phyloP scores from a whole-genome alignment of 2,113 vertebrate species.

The Carlito syrichta region DNA sequence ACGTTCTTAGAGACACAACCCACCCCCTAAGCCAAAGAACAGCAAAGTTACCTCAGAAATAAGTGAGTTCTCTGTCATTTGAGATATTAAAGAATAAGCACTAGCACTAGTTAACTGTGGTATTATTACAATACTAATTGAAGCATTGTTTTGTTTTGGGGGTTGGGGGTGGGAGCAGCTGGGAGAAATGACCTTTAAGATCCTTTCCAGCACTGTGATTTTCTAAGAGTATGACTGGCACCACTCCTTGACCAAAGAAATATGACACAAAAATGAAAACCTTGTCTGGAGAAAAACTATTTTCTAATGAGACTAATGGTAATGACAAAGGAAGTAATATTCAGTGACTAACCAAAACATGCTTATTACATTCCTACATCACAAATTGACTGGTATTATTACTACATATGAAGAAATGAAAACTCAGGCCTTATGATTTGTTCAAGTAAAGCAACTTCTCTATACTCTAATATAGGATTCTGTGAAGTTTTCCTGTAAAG shows the following conservation, averaged over 20 bases:
- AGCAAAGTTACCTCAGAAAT: not conserved
- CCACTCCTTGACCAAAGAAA: not conserved
- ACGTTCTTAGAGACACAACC: not conserved
- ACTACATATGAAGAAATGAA: not conserved
- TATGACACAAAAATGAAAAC: not conserved
- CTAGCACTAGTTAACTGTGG: not conserved
- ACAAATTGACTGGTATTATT: not conserved
- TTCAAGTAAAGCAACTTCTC: not conserved
- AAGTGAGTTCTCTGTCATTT: not conserved
- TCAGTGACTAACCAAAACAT: not conserved
- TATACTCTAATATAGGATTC: not conserved
- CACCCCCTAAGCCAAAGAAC: not conserved
- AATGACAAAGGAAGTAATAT: not conserved
- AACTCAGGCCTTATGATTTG: not conserved
- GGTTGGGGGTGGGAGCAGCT: too few species aligned
- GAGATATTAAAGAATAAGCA: not conserved
- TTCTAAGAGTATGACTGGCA: not conserved
- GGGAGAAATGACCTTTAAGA: not conserved
- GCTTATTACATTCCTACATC: not conserved
- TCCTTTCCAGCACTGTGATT: not conserved
- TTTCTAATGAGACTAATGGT: not conserved
- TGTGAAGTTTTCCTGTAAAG: not conserved
- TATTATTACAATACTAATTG: not conserved
- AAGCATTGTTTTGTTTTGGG: not conserved
- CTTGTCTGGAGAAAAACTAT: not conserved